Conservation (phyloP, 2,113 vertebrate species). For the Ameiurus melas region DNA sequence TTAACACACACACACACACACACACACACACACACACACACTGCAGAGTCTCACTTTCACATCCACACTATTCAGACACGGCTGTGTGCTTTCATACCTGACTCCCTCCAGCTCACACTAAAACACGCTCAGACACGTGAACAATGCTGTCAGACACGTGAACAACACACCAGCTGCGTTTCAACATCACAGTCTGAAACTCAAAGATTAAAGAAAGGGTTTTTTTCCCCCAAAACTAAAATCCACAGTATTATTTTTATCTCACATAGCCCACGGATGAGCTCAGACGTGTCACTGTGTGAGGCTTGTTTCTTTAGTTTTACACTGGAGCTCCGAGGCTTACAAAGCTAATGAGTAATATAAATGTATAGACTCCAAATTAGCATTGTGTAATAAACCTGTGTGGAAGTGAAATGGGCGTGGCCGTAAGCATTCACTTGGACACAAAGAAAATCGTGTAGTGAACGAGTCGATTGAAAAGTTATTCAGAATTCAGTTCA, state of each 20-base stretch:
- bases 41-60: slow-evolving; percentile 6
- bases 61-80: neutral
- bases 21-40: slow-evolving; percentile 11
- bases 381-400: neutral
- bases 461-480: neutral
- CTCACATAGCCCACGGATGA: neutral
- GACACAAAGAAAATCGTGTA: neutral
- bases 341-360: neutral
- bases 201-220: neutral
- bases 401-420: neutral
- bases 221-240: neutral
- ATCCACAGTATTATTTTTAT: neutral
- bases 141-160: neutral
- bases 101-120: neutral
- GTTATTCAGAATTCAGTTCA: neutral
- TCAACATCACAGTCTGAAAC: neutral
- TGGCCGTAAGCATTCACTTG: neutral
- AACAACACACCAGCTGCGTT: neutral
- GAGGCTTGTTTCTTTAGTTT: neutral
- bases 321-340: neutral
- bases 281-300: neutral
- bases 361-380: neutral
- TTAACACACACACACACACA: slow-evolving; percentile 7
- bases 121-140: neutral
- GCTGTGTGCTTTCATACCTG: neutral